phyloP scores from a whole-genome alignment of 2,797 vertebrate genomes.

The Gymnoscopelus braueri region DNA sequence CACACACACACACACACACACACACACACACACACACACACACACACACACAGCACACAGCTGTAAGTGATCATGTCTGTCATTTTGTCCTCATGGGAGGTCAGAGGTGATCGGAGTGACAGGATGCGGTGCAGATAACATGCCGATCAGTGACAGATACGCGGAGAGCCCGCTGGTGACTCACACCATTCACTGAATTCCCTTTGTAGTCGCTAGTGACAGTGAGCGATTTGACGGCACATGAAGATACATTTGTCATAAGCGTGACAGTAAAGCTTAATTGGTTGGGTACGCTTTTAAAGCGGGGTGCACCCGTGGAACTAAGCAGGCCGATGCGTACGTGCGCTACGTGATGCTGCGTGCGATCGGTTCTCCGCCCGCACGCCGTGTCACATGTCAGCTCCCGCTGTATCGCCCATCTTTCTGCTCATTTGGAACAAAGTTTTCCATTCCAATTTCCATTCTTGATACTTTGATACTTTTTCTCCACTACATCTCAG shows the following conservation, averaged over 20 bases:
- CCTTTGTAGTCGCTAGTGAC: constrained; percentile 6
- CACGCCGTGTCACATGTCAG: neutral
- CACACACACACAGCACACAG: neutral
- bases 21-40: neutral
- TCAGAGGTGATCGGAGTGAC: constrained; percentile 26
- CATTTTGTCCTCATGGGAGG: constrained; percentile 4
- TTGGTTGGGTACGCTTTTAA: too few species aligned
- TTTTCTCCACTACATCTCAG: too few species aligned
- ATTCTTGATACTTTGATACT: too few species aligned
- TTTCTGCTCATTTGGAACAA: too few species aligned
- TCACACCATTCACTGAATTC: neutral
- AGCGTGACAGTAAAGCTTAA: neutral
- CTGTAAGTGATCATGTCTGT: neutral
- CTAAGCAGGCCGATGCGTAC: neutral
- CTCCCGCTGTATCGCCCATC: too few species aligned
- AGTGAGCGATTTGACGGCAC: neutral
- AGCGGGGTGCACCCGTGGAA: too few species aligned
- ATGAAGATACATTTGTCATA: neutral
- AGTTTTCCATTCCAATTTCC: too few species aligned
- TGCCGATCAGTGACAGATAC: neutral
- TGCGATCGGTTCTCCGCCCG: neutral
- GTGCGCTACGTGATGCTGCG: constrained; percentile 2
- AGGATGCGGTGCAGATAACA: neutral
- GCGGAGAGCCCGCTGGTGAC: constrained; percentile 6
- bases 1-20: too few species aligned